Evolutionary conservation across 2,113 vertebrate genomes (phyloP).

Genomic region (Pantherophis guttatus): DNA sequence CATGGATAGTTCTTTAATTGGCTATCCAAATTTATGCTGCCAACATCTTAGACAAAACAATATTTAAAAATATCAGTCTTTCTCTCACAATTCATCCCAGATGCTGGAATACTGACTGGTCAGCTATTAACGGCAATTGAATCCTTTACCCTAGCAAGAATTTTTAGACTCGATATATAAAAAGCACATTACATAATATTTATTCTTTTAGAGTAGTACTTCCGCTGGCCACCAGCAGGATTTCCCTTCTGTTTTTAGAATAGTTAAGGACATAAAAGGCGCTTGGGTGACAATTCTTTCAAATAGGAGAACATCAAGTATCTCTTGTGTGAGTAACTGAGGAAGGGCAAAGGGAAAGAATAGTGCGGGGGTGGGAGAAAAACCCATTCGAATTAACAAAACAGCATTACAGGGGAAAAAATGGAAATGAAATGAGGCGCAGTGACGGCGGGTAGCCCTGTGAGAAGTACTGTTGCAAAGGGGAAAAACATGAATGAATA

Average conservation of each 20-base stretch:
- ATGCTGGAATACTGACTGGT: neutral
- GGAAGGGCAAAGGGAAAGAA: neutral
- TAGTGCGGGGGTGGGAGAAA: too few relatives aligned
- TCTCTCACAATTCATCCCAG: neutral
- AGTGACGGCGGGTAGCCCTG: constrained; percentile 47
- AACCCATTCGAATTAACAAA: neutral
- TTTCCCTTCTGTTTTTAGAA: neutral
- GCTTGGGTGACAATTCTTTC: neutral
- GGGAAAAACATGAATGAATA: constrained; percentile 73
- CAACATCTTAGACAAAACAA: neutral
- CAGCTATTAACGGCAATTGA: neutral
- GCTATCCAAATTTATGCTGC: neutral
- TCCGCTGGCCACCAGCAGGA: constrained; percentile 31
- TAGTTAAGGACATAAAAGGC: neutral
- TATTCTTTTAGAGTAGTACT: constrained; percentile 35
- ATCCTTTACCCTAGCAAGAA: neutral
- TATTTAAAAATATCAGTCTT: neutral
- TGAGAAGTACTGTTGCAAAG: constrained; percentile 54
- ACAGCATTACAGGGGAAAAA: constrained; percentile 17
- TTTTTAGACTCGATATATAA: constrained; percentile 31
- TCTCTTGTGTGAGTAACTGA: neutral
- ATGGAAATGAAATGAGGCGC: constrained; percentile 51
- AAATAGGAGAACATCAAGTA: neutral
- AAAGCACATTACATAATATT: constrained; percentile 38
- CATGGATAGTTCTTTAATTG: neutral